Evolutionary conservation across 1,140 invertebrate genomes (phyloP).

Genomic region (Drosophila quadrilineata): DNA sequence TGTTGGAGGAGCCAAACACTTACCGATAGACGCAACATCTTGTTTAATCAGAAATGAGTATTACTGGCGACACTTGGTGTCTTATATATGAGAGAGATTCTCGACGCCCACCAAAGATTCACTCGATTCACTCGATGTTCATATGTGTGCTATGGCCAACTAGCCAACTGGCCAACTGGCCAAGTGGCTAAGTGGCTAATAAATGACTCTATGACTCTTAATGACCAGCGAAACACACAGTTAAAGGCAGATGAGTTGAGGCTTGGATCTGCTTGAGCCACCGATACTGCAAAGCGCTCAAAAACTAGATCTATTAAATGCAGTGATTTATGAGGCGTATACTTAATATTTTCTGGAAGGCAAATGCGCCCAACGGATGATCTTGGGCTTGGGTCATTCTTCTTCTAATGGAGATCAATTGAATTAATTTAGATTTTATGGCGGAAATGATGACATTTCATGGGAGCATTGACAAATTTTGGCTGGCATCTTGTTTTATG

Average conservation of each 20-base stretch:
- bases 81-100: conserved; percentile 60
- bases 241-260: too few species aligned
- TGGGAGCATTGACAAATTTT: conserved; percentile 13
- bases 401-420: conserved; percentile 46
- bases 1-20: conserved; percentile 11
- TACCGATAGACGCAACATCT: conserved; percentile 66
- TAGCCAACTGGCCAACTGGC: conserved; percentile 18
- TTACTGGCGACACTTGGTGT: conserved; percentile 18
- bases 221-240: too few species aligned
- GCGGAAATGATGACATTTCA: too few species aligned
- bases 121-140: conserved; percentile 1
- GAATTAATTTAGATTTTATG: conserved; percentile 28
- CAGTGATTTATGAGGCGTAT: conserved; percentile 56
- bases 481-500: conserved; percentile 1
- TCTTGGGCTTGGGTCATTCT: conserved; percentile 20
- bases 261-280: conserved; percentile 2
- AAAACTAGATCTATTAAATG: conserved; percentile 68
- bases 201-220: too few species aligned
- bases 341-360: conserved; percentile 61
- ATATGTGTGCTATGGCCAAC: conserved; percentile 43
- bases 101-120: conserved; percentile 49
- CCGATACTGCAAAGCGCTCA: conserved; percentile 40
- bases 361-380: conserved; percentile 10
- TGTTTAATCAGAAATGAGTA: conserved; percentile 56
- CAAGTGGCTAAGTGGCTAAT: conserved; percentile 30